Percentiles rank a stretch among this genome's conserved stretches.
Evolutionary conservation across 2,888 invertebrate species (phyloP).

Genomic region (Drosophila anomalata): DNA sequence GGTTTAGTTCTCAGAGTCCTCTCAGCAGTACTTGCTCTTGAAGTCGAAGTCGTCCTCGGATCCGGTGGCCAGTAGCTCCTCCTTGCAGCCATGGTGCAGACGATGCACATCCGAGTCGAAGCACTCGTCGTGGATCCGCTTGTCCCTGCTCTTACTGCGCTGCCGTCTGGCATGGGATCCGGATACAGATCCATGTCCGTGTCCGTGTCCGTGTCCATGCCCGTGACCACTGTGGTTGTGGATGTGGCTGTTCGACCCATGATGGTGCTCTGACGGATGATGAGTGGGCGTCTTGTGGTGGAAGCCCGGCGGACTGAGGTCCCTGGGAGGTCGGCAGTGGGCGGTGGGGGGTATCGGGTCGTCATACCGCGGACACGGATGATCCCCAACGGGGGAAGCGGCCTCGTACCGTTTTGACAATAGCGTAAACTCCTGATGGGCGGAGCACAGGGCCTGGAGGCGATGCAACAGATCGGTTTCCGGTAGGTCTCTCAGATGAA

Average conservation of each 20-base stretch:
- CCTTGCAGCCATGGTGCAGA: slow-evolving; percentile 71
- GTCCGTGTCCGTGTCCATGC: slow-evolving; percentile 40
- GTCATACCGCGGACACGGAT: slow-evolving; percentile 82
- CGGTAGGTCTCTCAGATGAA: slow-evolving; percentile 89
- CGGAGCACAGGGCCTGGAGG: slow-evolving; percentile 92
- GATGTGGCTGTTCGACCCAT: slow-evolving; percentile 36
- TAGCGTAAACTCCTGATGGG: slow-evolving; percentile 93
- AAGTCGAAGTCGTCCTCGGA: slow-evolving; percentile 81
- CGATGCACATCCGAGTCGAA: slow-evolving; percentile 73
- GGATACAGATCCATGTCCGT: slow-evolving; percentile 11
- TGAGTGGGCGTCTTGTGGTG: slow-evolving; percentile 31
- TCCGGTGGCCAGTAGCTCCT: slow-evolving; percentile 57
- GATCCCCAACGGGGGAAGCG: slow-evolving; percentile 83
- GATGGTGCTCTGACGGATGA: slow-evolving; percentile 36
- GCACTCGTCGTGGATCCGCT: slow-evolving; percentile 73
- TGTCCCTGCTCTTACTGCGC: slow-evolving; percentile 74
- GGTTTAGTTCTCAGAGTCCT: not conserved
- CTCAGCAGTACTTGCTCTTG: slow-evolving; percentile 75
- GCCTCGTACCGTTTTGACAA: slow-evolving; percentile 90
- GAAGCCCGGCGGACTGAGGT: slow-evolving; percentile 63
- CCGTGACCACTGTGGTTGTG: slow-evolving; percentile 36
- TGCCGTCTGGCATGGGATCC: slow-evolving; percentile 45
- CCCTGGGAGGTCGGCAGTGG: slow-evolving; percentile 81
- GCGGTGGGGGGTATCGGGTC: slow-evolving; percentile 80
- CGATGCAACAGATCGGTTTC: slow-evolving; percentile 91